Conservation (phyloP, 2,113 vertebrate genomes). For the Pholis gunnellus region DNA sequence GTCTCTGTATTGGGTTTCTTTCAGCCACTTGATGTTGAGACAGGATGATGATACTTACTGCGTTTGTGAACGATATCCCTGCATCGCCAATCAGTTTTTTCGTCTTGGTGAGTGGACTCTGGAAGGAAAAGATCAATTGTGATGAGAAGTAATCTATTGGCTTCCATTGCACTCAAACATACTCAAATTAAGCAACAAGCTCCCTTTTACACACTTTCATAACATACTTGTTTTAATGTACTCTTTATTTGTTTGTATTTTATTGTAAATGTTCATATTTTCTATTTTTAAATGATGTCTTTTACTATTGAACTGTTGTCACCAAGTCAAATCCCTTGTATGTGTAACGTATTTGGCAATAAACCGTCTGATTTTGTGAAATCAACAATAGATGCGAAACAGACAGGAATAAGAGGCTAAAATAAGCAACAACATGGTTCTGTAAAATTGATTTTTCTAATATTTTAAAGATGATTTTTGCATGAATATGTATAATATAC, state of each 20-base stretch:
- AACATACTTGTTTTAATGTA: background rate
- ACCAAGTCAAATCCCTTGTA: no score
- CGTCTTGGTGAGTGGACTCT: slow-evolving; percentile 93
- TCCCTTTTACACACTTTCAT: background rate
- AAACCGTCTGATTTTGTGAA: no score
- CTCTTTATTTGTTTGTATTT: background rate
- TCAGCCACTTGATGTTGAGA: background rate
- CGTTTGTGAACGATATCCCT: slow-evolving; percentile 91
- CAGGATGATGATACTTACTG: slow-evolving; percentile 83
- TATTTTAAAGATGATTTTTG: no score
- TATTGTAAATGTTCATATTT: background rate
- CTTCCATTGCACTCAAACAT: background rate
- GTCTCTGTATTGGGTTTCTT: background rate
- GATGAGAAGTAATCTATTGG: background rate
- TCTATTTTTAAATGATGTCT: no score
- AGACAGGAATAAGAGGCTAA: no score
- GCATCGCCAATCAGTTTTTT: slow-evolving; percentile 91
- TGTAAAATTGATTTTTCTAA: no score
- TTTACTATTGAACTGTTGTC: no score
- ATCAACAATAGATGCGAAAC: no score
- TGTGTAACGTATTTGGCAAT: no score
- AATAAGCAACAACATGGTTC: no score
- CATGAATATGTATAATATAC: no score
- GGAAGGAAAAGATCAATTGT: slow-evolving; percentile 49
- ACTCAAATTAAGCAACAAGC: background rate